Percentiles rank a stretch among this genome's conserved stretches.
phyloP scores from a whole-genome alignment of 2,113 vertebrate species.

The Nestor notabilis region DNA sequence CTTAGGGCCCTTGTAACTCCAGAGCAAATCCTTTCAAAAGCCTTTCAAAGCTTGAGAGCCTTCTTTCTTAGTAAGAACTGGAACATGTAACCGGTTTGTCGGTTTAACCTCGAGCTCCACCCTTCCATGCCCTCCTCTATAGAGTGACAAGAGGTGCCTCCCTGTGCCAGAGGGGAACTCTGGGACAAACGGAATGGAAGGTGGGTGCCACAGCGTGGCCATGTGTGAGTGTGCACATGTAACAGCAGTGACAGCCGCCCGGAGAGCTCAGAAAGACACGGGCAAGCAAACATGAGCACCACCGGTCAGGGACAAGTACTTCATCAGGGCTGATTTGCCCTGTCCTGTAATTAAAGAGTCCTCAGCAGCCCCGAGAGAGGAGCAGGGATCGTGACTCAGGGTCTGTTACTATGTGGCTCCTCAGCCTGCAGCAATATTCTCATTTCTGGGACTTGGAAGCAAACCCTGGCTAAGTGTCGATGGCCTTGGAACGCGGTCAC shows the following conservation, averaged over 20 bases:
- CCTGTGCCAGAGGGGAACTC: neutral
- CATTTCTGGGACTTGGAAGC: neutral
- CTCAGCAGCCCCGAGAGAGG: neutral
- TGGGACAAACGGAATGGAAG: neutral
- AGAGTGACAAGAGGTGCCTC: neutral
- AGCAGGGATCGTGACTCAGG: no score
- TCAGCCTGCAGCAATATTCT: neutral
- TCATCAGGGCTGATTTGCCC: neutral
- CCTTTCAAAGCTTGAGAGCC: neutral
- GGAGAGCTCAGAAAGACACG: accelerated
- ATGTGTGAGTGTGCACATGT: accelerated
- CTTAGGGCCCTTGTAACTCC: neutral
- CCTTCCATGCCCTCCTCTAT: neutral
- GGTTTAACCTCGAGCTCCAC: neutral
- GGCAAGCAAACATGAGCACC: neutral
- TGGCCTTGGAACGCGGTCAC: neutral
- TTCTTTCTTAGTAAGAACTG: neutral
- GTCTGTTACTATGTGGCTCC: neutral
- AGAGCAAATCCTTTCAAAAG: neutral
- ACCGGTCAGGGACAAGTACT: neutral
- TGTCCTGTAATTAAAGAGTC: neutral
- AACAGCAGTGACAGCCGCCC: neutral
- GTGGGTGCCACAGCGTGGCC: neutral
- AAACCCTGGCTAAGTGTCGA: neutral
- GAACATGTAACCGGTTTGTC: neutral